A percentile compares a stretch with the other conserved stretches of the same genome.
phyloP scores from a whole-genome alignment of 2,797 vertebrate species.

The Rachycentron canadum region DNA sequence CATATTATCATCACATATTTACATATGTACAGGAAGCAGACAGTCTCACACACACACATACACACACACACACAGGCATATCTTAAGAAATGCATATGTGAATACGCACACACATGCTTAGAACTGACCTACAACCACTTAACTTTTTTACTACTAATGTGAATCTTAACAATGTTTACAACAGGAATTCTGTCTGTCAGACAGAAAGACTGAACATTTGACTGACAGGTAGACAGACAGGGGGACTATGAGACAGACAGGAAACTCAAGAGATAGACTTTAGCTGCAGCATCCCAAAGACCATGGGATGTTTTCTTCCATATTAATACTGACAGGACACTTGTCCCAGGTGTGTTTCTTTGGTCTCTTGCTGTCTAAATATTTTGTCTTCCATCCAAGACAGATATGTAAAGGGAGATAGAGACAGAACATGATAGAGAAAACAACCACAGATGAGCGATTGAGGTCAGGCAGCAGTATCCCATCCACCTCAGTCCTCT shows the following conservation, averaged over 20 bases:
- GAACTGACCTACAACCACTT: constrained; percentile 23
- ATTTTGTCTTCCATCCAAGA: constrained; percentile 68
- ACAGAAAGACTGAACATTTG: constrained; percentile 45
- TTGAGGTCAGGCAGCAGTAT: constrained; percentile 35
- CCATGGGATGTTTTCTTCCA: constrained; percentile 39
- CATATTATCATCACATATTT: constrained; percentile 34
- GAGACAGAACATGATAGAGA: constrained; percentile 18
- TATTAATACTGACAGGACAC: constrained; percentile 9
- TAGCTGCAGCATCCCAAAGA: constrained; percentile 50
- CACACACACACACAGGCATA: background rate
- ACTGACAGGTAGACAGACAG: constrained; percentile 28
- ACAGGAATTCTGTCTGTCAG: constrained; percentile 39
- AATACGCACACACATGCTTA: constrained; percentile 13
- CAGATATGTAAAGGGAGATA: constrained; percentile 25
- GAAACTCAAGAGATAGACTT: background rate
- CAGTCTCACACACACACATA: constrained; percentile 24
- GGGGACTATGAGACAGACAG: constrained; percentile 23
- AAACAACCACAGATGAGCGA: constrained; percentile 16
- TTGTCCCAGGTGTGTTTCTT: constrained; percentile 37
- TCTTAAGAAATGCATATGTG: too few relatives aligned
- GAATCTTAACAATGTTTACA: constrained; percentile 82
- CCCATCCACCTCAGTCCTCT: constrained; percentile 22
- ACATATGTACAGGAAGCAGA: constrained; percentile 61
- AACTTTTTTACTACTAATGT: constrained; percentile 71
- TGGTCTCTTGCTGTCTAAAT: constrained; percentile 39